Conservation (phyloP, 2,888 invertebrate genomes). For the Ectobius pallidus region DNA sequence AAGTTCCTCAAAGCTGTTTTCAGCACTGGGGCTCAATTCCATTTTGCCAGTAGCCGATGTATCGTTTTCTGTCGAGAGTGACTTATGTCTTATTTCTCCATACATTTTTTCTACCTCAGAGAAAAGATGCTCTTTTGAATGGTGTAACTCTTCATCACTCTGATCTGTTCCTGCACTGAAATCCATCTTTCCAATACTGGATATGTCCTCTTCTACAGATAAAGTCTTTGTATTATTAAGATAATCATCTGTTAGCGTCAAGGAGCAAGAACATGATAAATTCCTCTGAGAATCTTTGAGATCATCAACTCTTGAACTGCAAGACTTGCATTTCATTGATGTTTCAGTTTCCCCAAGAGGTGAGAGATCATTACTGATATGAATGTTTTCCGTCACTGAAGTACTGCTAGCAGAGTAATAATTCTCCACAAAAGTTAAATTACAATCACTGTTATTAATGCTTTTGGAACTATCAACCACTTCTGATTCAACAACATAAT, state of each 20-base stretch:
- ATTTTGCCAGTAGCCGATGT: neutral
- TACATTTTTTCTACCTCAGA: neutral
- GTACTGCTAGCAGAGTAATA: neutral
- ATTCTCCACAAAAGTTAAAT: conserved; percentile 11
- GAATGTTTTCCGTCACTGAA: neutral
- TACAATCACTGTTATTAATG: neutral
- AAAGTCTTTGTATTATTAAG: neutral
- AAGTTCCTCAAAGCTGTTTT: neutral
- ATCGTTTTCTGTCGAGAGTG: neutral
- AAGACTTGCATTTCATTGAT: neutral
- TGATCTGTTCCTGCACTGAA: neutral
- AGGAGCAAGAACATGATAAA: neutral
- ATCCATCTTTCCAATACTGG: conserved; percentile 2
- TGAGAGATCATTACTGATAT: neutral
- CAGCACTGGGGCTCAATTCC: neutral
- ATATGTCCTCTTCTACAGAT: conserved; percentile 2
- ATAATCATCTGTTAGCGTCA: neutral
- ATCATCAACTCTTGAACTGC: neutral
- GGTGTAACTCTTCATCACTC: neutral
- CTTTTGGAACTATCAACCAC: neutral
- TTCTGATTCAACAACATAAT: neutral
- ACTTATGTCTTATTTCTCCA: neutral
- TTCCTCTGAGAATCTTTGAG: neutral
- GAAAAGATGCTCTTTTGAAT: neutral
- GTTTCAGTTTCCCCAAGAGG: neutral